These are phyloP conservation scores for Coturnix japonica DNA, from an alignment of 2,113 vertebrate genomes.

Conservation along the genomic window DNA sequence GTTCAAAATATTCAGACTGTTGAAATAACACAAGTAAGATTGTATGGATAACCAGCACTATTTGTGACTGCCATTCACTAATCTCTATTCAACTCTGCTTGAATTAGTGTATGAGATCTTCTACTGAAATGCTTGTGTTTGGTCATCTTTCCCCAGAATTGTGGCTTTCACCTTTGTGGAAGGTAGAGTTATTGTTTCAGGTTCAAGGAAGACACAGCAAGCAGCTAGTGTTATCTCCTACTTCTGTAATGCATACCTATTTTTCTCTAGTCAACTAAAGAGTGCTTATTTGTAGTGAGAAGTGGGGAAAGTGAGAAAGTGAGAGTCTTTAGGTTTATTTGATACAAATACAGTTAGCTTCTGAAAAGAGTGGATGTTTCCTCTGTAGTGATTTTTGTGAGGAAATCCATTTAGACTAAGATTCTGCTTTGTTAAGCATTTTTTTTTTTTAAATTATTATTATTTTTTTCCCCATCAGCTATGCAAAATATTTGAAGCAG, in stretches of 20 bases:
- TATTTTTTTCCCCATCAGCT: not conserved
- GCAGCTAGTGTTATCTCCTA: not conserved
- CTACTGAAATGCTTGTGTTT: not conserved
- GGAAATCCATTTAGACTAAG: not conserved
- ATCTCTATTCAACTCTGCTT: not conserved
- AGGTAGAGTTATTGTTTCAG: not conserved
- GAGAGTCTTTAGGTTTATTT: not conserved
- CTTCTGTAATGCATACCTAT: not conserved
- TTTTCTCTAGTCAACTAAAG: not conserved
- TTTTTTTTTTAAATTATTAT: too few relatives aligned
- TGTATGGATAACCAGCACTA: not conserved
- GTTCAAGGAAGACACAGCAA: not conserved
- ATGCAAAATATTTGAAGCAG: not conserved
- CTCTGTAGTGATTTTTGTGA: not conserved
- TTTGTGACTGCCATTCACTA: not conserved
- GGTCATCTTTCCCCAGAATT: not conserved
- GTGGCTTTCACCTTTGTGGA: not conserved
- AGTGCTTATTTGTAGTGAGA: not conserved
- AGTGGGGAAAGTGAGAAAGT: not conserved
- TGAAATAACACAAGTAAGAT: not conserved
- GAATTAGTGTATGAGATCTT: accelerated
- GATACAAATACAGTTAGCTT: not conserved
- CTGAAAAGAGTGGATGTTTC: not conserved
- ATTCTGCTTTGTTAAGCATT: not conserved
- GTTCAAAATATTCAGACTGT: not conserved